Evolutionary conservation across 2,888 invertebrate species (phyloP), one percentile per base, ranked within the genome.

Genomic region (Encarsia formosa): DNA sequence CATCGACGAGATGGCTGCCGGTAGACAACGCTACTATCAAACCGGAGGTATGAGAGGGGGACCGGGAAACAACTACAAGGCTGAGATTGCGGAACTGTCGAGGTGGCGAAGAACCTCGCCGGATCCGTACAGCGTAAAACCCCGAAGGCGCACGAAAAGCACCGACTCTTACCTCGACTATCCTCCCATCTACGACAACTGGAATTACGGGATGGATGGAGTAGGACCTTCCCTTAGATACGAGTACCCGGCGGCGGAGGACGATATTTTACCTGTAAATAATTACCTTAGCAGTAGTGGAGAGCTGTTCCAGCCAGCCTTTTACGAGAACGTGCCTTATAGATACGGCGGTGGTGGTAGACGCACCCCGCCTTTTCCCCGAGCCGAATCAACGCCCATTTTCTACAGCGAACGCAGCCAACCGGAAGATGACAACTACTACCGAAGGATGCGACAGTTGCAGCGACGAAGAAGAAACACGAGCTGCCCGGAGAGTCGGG

Each of bases 1-100:
- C 69, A 83, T 83, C 70, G 84, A 84, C 62, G 83, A 83, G 59
- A 78, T 80, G 58, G 16, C 32, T 2, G 15, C 6, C 9, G 29
- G 29, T 5, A 19, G 5, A 2, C 11, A 40, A 55, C 54, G 9
- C 9, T 37, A 20, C 15, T 46, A 32, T 6, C 39, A 19, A n/a
- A 55, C 56, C 20, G 54, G 23, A n/a, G n/a, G n/a, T n/a, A n/a
- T n/a, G n/a, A n/a, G n/a, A n/a, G n/a, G n/a, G n/a, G n/a, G n/a
- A n/a, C n/a, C n/a, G n/a, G n/a, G n/a, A n/a, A n/a, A n/a, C 40
- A 57, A 49, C 35, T 56, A 26, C 24, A 41, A 29, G 16, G 67
- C 65, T 66, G 79, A 78, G 65, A 48, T 57, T 13, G 52, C 44
- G 24, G 32, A 49, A 15, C 24, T 49, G 31, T 48, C 51, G 6